phyloP scores from a whole-genome alignment of 1,140 invertebrate species.

The Calephelis virginiensis region DNA sequence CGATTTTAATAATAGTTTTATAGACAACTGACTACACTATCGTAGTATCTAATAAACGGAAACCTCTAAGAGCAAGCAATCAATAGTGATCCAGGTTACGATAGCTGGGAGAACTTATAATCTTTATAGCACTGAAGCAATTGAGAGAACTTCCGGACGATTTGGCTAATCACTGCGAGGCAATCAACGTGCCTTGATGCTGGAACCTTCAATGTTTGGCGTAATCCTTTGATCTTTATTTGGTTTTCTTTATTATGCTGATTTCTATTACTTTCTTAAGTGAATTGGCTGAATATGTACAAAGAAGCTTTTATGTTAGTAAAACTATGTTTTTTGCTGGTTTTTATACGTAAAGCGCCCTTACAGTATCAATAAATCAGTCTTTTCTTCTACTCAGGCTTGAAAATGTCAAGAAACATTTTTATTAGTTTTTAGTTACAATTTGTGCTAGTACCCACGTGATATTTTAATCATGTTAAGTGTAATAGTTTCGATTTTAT shows the following conservation, averaged over 20 bases:
- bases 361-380: too few species aligned
- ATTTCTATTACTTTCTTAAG: slow-evolving; percentile 3
- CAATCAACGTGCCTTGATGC: slow-evolving; percentile 13
- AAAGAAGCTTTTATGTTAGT: too few species aligned
- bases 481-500: too few species aligned
- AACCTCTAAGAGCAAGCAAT: slow-evolving; percentile 15
- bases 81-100: slow-evolving; percentile 16
- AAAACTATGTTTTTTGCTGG: too few species aligned
- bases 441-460: too few species aligned
- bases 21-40: too few species aligned
- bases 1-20: too few species aligned
- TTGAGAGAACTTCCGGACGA: slow-evolving; percentile 15
- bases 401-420: too few species aligned
- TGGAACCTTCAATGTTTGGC: slow-evolving; percentile 4
- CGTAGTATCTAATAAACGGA: slow-evolving; percentile 3
- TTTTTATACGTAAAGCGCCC: too few species aligned
- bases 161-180: slow-evolving; percentile 16
- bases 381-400: too few species aligned
- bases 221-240: slow-evolving; percentile 16
- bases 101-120: slow-evolving; percentile 10
- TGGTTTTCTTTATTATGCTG: slow-evolving; percentile 3
- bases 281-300: not conserved
- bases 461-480: too few species aligned
- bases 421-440: too few species aligned
- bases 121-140: slow-evolving; percentile 13